A percentile compares a stretch with the other conserved stretches of the same genome.
These are phyloP conservation scores for Argyra leucocephala DNA, from an alignment of 2,888 invertebrate genomes.

Conservation along the genomic window DNA sequence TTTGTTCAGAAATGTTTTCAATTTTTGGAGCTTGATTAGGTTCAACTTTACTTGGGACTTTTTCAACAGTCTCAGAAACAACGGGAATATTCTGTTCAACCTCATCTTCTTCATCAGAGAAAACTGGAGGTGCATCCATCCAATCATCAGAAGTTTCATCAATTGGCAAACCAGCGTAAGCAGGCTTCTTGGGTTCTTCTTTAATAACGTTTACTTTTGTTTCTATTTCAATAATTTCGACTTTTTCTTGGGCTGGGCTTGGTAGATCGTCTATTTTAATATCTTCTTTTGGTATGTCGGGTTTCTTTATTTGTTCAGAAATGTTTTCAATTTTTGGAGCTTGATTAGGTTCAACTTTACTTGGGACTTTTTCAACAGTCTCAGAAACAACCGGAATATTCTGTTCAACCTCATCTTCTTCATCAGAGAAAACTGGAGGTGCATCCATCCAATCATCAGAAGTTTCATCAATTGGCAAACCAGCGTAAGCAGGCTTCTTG, in stretches of 20 bases:
- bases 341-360: neutral
- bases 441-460: conserved; percentile 30
- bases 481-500: conserved; percentile 23
- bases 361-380: neutral
- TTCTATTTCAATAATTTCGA: neutral
- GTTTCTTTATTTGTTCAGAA: too few relatives aligned
- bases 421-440: conserved; percentile 30
- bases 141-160: conserved; percentile 33
- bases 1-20: neutral
- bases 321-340: neutral
- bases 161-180: conserved; percentile 31
- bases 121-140: conserved; percentile 30
- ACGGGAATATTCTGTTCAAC: too few relatives aligned
- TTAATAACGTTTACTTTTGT: neutral
- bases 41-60: neutral
- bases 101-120: conserved; percentile 28
- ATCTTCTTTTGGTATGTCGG: too few relatives aligned
- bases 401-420: conserved; percentile 14
- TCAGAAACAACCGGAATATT: neutral
- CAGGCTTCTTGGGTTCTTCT: neutral
- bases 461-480: conserved; percentile 29
- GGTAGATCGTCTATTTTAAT: neutral
- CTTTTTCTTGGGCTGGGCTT: neutral
- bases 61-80: too few relatives aligned
- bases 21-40: neutral